Base-by-base conservation (phyloP, 2,797 vertebrate species). In the Heliangelus exortis region DNA sequence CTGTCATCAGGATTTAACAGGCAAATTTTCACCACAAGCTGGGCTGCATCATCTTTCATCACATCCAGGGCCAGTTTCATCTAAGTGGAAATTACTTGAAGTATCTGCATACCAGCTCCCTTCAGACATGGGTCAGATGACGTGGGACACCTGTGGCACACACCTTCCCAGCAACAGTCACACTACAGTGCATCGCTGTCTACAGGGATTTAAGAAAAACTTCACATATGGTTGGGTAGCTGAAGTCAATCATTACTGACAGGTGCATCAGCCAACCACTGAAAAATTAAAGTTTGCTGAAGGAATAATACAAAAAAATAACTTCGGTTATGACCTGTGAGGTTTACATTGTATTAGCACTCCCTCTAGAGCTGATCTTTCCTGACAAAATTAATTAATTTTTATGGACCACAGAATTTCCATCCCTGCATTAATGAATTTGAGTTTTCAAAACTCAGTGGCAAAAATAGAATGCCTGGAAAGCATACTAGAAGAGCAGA, bases 301-400 rank as follows among this genome's bases (percentile, higher is more conserved):
- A 73, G 48, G 79, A 92, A 58, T 45, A 81, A 68, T 26, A 59
- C 10, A 89, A 65, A 83, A 75, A 73, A 65, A 26, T 33, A 81
- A 75, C 91, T 90, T 73, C 2, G 8, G 71, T 73, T 85, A 69
- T 62, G 61, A 94, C 76, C 84, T 88, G 79, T 86, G 76, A 89
- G 61, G 84, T 90, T 92, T 74, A 89, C 96, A 94, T 76, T 90
- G 86, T 89, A 95, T 90, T 92, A 93, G 81, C 83, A 80, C 85
- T 92, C 69, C 84, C 87, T 91, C 76, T 92, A 74, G 87, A 87
- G 86, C 90, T 86, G 77, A 88, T 90, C 71, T 74, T 75, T 91
- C 76, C 59, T 89, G 94, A 94, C 89, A 92, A 93, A 87, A 89
- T 81, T 89, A 95, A 95, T 96, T 93, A 79, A 63, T 84, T 93